phyloP scores from a whole-genome alignment of 2,113 vertebrate species.

The Lophotis ruficrista region DNA sequence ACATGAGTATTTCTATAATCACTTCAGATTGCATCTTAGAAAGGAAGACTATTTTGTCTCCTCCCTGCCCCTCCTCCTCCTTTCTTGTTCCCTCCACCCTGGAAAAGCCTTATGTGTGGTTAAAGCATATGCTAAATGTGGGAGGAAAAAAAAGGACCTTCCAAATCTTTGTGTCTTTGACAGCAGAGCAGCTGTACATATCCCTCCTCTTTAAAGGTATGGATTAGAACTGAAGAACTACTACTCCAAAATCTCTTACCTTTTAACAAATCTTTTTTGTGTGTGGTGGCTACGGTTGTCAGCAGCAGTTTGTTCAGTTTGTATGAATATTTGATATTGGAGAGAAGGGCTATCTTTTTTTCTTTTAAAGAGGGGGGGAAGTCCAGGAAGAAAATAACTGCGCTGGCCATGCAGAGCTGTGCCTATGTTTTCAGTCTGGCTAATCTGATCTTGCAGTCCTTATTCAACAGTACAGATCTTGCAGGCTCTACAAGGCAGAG shows the following conservation, averaged over 20 bases:
- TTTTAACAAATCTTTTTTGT: background rate
- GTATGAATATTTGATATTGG: background rate
- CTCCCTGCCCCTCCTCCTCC: background rate
- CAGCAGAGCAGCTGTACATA: conserved; percentile 27
- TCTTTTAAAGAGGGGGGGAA: background rate
- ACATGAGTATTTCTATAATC: conserved; percentile 39
- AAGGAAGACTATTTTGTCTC: background rate
- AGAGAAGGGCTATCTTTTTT: background rate
- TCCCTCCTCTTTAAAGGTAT: background rate
- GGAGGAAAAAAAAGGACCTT: background rate
- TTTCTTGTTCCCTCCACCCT: background rate
- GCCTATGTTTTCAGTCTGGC: background rate
- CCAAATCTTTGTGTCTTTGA: conserved; percentile 22
- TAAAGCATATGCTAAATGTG: background rate
- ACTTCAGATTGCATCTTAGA: conserved; percentile 9
- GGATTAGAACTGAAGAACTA: background rate
- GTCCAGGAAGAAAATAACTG: background rate
- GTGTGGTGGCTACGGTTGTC: background rate
- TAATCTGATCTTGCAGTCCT: background rate
- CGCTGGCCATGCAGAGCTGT: background rate
- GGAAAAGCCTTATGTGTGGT: background rate
- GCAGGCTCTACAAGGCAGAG: background rate
- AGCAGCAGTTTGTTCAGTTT: background rate
- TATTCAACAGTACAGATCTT: background rate
- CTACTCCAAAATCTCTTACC: background rate